Percentiles rank a stretch among this genome's conserved stretches.
Conservation (phyloP, 2,888 invertebrate genomes). For the Icerya purchasi region DNA sequence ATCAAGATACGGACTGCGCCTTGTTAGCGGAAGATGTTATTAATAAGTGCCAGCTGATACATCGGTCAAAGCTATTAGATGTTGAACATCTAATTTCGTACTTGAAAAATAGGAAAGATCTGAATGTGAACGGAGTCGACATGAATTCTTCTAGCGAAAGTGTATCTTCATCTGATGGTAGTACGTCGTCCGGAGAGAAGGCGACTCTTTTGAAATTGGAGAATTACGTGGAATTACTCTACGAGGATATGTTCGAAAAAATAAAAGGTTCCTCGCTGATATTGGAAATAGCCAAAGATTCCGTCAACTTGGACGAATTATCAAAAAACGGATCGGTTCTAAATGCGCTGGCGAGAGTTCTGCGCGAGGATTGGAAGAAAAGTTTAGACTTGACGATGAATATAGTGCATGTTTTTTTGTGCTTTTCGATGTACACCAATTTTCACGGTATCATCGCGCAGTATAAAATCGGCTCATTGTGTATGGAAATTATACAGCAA, state of each 20-base stretch:
- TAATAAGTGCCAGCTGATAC: conserved; percentile 65
- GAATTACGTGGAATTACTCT: conserved; percentile 84
- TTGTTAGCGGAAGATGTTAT: conserved; percentile 63
- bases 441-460: conserved; percentile 88
- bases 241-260: conserved; percentile 85
- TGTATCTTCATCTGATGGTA: conserved; percentile 9
- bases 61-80: conserved; percentile 55
- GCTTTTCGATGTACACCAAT: conserved; percentile 84
- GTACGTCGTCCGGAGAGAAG: conserved; percentile 26
- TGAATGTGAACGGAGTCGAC: conserved; percentile 11
- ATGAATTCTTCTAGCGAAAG: conserved; percentile 5
- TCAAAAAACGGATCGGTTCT: conserved; percentile 75
- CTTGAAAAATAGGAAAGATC: conserved; percentile 32
- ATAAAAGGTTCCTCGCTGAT: conserved; percentile 79
- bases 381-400: conserved; percentile 90
- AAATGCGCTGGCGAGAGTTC: conserved; percentile 81
- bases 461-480: conserved; percentile 75
- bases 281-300: conserved; percentile 72
- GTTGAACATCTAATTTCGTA: conserved; percentile 74
- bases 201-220: conserved; percentile 65
- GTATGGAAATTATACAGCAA: conserved; percentile 89
- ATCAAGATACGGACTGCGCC: conserved; percentile 54
- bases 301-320: conserved; percentile 81
- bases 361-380: conserved; percentile 93
- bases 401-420: conserved; percentile 89